Conservation (phyloP, 2,888 invertebrate genomes). For the Pristionchus fissidentatus region DNA sequence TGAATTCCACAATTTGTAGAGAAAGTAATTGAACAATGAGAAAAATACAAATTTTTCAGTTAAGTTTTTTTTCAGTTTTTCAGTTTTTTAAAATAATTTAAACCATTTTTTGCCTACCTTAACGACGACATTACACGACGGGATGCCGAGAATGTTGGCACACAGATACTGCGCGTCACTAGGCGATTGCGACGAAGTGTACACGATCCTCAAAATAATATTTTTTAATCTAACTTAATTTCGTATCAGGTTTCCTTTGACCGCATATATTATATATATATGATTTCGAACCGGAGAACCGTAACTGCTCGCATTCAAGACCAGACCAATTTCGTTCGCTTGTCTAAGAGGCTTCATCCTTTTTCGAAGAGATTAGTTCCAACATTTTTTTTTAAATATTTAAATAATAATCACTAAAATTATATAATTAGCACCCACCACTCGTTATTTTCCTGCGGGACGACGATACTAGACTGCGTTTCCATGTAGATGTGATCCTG, state of each 20-base stretch:
- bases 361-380: too few species aligned
- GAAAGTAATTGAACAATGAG: background rate
- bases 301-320: too few species aligned
- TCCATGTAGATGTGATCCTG: constrained; percentile 76
- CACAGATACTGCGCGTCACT: constrained; percentile 59
- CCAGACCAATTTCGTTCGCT: too few species aligned
- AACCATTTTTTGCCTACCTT: constrained; percentile 52
- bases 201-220: constrained; percentile 81
- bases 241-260: background rate
- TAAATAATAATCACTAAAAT: too few species aligned
- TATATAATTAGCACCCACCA: too few species aligned
- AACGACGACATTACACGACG: constrained; percentile 63
- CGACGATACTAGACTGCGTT: constrained; percentile 75
- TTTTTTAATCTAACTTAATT: background rate
- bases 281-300: too few species aligned
- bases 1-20: background rate
- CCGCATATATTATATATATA: too few species aligned
- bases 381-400: too few species aligned
- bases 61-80: background rate
- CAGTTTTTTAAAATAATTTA: background rate
- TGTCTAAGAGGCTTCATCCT: too few species aligned
- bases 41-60: too few species aligned
- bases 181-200: constrained; percentile 84
- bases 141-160: constrained; percentile 55
- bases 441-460: constrained; percentile 84